A percentile compares a stretch with the other conserved stretches of the same genome.
These are phyloP conservation scores for Nansenia antarctica DNA, from an alignment of 2,113 vertebrate genomes.

Conservation along the genomic window DNA sequence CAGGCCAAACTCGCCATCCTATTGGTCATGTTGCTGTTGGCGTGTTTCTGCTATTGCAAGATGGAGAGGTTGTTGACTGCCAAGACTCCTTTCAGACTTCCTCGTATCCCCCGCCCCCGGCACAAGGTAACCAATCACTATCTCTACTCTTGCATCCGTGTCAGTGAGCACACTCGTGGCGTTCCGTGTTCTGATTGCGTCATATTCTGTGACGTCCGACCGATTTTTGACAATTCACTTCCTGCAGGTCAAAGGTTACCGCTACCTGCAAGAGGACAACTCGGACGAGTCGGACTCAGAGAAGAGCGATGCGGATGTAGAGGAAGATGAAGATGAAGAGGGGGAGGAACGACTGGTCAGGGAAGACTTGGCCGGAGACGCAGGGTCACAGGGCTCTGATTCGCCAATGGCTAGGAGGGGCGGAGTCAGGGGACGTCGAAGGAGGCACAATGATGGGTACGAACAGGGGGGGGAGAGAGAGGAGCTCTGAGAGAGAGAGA, in stretches of 20 bases:
- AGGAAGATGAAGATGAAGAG: constrained; percentile 49
- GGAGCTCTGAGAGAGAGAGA: constrained; percentile 20
- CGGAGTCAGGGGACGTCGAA: constrained; percentile 5
- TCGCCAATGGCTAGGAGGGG: constrained; percentile 41
- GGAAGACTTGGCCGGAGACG: constrained; percentile 33
- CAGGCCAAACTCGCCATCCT: constrained; percentile 90
- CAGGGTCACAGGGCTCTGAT: constrained; percentile 35
- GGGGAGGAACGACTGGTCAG: neutral
- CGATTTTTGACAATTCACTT: neutral
- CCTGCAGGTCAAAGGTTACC: constrained; percentile 86
- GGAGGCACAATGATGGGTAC: neutral
- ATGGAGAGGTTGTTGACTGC: constrained; percentile 84
- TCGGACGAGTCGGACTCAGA: constrained; percentile 86
- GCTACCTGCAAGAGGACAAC: constrained; percentile 91
- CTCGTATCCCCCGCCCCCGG: constrained; percentile 88
- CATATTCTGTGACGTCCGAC: neutral
- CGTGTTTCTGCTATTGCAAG: constrained; percentile 76
- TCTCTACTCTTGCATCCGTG: neutral
- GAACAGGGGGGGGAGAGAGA: constrained; percentile 56
- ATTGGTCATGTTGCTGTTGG: constrained; percentile 75
- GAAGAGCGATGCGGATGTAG: constrained; percentile 9
- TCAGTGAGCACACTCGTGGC: too few species aligned
- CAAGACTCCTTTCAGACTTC: constrained; percentile 74
- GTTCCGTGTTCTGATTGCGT: too few species aligned
- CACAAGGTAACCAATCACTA: constrained; percentile 74